Evolutionary conservation across 1,140 invertebrate genomes (phyloP).

Genomic region (Rhynchophorus ferrugineus): DNA sequence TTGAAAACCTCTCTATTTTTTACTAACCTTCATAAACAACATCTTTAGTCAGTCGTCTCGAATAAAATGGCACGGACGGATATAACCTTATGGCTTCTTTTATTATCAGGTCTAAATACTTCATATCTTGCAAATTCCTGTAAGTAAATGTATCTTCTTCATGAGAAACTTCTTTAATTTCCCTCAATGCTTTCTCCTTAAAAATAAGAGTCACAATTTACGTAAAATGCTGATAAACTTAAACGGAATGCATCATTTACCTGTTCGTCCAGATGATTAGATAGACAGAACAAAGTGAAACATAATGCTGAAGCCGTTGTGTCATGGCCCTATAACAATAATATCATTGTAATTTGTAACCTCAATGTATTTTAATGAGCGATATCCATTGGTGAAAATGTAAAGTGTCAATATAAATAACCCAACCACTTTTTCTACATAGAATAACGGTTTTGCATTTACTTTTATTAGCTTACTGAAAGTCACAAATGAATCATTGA

Average conservation of each 20-base stretch:
- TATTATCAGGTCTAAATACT: conserved; percentile 65
- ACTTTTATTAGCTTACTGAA: no score
- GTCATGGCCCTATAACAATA: conserved; percentile 58
- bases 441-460: no score
- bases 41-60: no score
- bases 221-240: not conserved
- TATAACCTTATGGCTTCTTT: conserved; percentile 62
- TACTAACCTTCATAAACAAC: no score
- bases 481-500: no score
- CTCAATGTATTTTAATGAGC: no score
- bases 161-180: conserved; percentile 1
- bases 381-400: no score
- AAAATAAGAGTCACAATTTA: conserved; percentile 23
- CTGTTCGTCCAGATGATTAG: conserved; percentile 36
- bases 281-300: conserved; percentile 36
- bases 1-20: no score
- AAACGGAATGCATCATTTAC: conserved; percentile 24
- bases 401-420: no score
- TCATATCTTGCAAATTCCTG: conserved; percentile 48
- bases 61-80: conserved; percentile 66
- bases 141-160: not conserved
- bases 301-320: conserved; percentile 42
- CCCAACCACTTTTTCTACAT: no score
- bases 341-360: no score
- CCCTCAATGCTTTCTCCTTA: conserved; percentile 43